Conservation (phyloP, 2,113 vertebrate genomes). For the Solea solea region DNA sequence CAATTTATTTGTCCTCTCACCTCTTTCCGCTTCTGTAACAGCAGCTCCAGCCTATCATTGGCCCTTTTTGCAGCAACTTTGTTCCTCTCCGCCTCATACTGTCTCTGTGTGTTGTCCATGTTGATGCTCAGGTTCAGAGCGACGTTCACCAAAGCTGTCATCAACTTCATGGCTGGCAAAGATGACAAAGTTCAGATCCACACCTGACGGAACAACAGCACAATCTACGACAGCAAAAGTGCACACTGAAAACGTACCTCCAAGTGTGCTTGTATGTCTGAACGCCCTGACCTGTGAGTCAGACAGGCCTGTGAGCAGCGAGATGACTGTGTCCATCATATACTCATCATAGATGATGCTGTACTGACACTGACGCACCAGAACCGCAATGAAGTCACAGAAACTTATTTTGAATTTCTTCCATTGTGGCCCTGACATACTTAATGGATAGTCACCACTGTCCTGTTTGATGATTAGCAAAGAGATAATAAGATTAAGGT, state of each 20-base stretch:
- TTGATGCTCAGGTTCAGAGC: constrained; percentile 98
- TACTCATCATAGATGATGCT: constrained; percentile 99
- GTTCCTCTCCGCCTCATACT: constrained; percentile 95
- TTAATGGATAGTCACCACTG: constrained; percentile 96
- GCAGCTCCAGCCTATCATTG: constrained; percentile 91
- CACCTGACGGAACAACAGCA: background rate
- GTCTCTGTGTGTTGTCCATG: constrained; percentile 98
- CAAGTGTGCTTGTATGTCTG: constrained; percentile 95
- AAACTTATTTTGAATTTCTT: constrained; percentile 97
- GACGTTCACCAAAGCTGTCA: constrained; percentile 90
- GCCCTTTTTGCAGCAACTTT: constrained; percentile 96
- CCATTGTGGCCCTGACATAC: constrained; percentile 95
- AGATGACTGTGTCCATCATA: constrained; percentile 98
- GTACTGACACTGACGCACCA: constrained; percentile 97
- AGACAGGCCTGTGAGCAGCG: constrained; percentile 94
- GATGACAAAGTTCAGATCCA: constrained; percentile 3
- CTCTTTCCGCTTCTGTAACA: constrained; percentile 97
- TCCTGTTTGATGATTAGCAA: constrained; percentile 80
- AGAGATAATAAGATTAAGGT: background rate
- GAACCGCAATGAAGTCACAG: constrained; percentile 94
- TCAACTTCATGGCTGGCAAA: constrained; percentile 93
- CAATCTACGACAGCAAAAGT: background rate
- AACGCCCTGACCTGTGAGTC: constrained; percentile 98
- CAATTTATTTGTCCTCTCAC: constrained; percentile 71
- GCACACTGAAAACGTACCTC: constrained; percentile 80